A percentile compares a stretch with the other conserved stretches of the same genome.
Conservation (phyloP, 2,888 invertebrate species). For the Arrhopalites spinosus region DNA sequence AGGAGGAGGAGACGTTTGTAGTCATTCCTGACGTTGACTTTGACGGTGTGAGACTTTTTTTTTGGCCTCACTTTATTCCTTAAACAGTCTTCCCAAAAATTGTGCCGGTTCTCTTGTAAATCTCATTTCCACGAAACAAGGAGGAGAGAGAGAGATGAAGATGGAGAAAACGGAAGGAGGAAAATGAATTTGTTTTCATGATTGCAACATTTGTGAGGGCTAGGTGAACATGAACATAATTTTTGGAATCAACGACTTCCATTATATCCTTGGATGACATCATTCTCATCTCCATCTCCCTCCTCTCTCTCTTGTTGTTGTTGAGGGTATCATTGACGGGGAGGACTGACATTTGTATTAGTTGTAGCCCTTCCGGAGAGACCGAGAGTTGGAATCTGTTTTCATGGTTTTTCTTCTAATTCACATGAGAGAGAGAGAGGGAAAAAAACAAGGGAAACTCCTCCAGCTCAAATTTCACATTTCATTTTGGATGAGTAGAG, state of each 20-base stretch:
- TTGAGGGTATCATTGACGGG: background rate
- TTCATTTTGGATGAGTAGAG: slow-evolving; percentile 26
- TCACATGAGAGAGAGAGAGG: background rate
- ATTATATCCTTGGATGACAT: background rate
- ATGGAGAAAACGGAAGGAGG: no score
- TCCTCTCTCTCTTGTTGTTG: background rate
- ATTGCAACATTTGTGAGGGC: background rate
- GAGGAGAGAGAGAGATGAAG: no score
- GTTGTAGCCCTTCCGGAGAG: slow-evolving; percentile 21
- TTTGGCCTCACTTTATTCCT: no score
- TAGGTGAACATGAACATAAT: background rate
- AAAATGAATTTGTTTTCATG: background rate
- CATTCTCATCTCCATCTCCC: background rate
- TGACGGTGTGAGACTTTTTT: no score
- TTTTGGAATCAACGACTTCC: background rate
- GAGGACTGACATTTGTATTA: background rate
- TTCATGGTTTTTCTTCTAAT: no score
- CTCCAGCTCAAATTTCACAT: background rate
- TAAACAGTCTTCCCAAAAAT: no score
- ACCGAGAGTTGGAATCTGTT: background rate
- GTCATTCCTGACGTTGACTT: no score
- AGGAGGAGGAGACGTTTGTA: no score
- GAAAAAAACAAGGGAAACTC: slow-evolving; percentile 1
- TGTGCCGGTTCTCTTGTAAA: background rate
- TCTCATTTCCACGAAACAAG: no score